Conservation (phyloP, 2,113 vertebrate species). For the Rana temporaria region DNA sequence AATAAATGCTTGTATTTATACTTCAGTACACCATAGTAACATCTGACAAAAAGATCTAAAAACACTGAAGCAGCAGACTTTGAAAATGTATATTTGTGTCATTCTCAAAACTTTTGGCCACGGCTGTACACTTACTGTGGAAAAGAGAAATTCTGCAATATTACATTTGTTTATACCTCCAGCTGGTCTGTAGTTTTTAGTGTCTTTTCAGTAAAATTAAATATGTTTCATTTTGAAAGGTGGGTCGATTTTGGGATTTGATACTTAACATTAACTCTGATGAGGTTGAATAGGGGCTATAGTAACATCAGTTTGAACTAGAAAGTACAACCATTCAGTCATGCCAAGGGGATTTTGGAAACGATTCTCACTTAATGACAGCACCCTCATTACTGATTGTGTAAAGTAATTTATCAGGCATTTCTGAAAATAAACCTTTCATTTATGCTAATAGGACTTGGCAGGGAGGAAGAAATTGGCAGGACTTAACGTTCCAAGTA, state of each 20-base stretch:
- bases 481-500: constrained; percentile 79
- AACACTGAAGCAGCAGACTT: too few species aligned
- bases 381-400: constrained; percentile 85
- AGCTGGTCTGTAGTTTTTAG: too few species aligned
- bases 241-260: background rate
- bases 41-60: too few species aligned
- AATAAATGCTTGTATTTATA: too few species aligned
- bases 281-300: constrained; percentile 63
- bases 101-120: too few species aligned
- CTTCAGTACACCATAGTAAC: too few species aligned
- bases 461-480: constrained; percentile 80
- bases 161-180: too few species aligned
- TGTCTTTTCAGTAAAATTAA: too few species aligned
- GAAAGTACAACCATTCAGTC: constrained; percentile 67
- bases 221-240: background rate
- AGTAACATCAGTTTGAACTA: constrained; percentile 69
- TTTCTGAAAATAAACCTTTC: constrained; percentile 89
- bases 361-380: constrained; percentile 81
- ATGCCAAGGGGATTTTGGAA: constrained; percentile 80
- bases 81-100: too few species aligned
- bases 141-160: too few species aligned
- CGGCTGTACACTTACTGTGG: too few species aligned
- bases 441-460: constrained; percentile 87
- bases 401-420: constrained; percentile 85
- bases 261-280: constrained; percentile 55